phyloP scores from a whole-genome alignment of 2,113 vertebrate species.

The Propithecus coquereli region DNA sequence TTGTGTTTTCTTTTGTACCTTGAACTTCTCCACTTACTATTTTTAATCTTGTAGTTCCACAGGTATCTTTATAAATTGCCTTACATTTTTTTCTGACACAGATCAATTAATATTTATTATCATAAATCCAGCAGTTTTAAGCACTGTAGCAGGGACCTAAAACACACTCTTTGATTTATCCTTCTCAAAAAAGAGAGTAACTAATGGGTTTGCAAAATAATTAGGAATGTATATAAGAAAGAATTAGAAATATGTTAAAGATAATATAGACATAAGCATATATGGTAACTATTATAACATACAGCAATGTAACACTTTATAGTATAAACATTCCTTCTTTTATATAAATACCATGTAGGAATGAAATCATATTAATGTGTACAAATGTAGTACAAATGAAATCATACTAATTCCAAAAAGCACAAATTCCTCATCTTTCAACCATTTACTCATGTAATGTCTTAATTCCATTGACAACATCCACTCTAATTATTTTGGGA shows the following conservation, averaged over 20 bases:
- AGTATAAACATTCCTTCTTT: background rate
- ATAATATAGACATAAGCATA: background rate
- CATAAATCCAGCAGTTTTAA: background rate
- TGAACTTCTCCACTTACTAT: background rate
- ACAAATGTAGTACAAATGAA: too few relatives aligned
- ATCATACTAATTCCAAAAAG: background rate
- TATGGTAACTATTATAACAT: background rate
- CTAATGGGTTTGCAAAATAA: background rate
- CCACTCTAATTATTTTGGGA: background rate
- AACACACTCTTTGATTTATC: background rate
- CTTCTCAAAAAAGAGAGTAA: background rate
- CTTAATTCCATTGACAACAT: background rate
- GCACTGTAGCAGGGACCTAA: background rate
- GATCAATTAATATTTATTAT: background rate
- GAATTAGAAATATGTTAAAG: background rate
- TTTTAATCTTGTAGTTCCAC: background rate
- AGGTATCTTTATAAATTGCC: background rate
- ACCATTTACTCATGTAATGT: background rate
- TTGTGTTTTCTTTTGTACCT: background rate
- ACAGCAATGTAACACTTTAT: background rate
- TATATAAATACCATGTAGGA: background rate
- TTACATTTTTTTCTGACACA: conserved; percentile 19
- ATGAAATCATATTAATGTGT: background rate
- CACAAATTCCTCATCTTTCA: background rate
- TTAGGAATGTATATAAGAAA: background rate